A percentile compares a stretch with the other conserved stretches of the same genome.
These are phyloP conservation scores for Chionis minor DNA, from an alignment of 2,113 vertebrate species.

Conservation along the genomic window DNA sequence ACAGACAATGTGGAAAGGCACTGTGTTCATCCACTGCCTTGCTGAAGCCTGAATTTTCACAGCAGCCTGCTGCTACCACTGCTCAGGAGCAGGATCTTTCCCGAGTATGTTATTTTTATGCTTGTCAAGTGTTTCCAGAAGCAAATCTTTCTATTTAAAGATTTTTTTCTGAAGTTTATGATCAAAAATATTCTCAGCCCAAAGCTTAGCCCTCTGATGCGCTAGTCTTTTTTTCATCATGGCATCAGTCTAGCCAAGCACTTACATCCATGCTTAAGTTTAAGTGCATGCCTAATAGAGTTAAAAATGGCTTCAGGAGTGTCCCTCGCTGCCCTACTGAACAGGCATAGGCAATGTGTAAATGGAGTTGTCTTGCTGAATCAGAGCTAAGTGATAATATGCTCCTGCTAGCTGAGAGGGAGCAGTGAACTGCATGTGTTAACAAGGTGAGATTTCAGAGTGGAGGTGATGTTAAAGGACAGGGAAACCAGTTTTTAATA, in stretches of 20 bases:
- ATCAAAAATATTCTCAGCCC: not conserved
- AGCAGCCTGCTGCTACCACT: not conserved
- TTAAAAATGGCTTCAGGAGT: not conserved
- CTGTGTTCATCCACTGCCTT: not conserved
- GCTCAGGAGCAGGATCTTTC: not conserved
- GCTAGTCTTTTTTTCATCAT: not conserved
- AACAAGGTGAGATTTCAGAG: slow-evolving; percentile 38
- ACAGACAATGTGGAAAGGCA: not conserved
- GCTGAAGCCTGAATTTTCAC: not conserved
- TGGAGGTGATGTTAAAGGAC: slow-evolving; percentile 20
- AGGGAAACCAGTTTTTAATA: slow-evolving; percentile 23
- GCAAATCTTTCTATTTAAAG: not conserved
- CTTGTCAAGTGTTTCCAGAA: not conserved
- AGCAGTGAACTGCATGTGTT: slow-evolving; percentile 41
- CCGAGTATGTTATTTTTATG: not conserved
- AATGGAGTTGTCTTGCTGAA: slow-evolving; percentile 54
- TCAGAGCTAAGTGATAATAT: slow-evolving; percentile 38
- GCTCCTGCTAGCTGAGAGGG: not conserved
- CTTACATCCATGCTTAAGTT: not conserved
- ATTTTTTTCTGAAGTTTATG: not conserved
- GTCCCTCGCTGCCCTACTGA: not conserved
- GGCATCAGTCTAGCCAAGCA: not conserved
- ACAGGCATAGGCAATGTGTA: not conserved
- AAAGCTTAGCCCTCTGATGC: not conserved
- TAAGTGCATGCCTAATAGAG: not conserved